Base-by-base conservation (phyloP, 64 coral and sea anemone species). In the Pocillopora verrucosa region DNA sequence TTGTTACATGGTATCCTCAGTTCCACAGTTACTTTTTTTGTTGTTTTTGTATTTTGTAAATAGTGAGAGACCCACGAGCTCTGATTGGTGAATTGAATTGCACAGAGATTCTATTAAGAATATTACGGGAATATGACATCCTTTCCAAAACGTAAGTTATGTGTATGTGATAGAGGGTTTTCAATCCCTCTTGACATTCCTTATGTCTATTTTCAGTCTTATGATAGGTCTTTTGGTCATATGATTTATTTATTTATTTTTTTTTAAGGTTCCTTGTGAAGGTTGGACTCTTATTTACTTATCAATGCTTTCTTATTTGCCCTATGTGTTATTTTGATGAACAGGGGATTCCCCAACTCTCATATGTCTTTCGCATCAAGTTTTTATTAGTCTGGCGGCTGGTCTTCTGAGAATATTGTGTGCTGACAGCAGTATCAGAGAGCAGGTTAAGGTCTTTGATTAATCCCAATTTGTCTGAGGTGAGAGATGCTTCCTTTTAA, bases 371-470 rank as follows among this genome's bases (percentile, higher is more conserved):
- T 37, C 16, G 12, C 16, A 26, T 30, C 19, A 37, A 37, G 5
- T 4, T 3, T 86, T 76, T n/a, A 24, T 90, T 22, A 99, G 97
- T 63, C 61, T 95, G 63, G 94, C 97, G 13, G 97, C 94, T 86
- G 93, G 82, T 56, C 90, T 99, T 75, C 80, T 99, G 13, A 93
- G 93, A 75, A 95, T 88, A 78, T 69, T 99, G 68, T 99, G 97
- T 83, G 87, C 97, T 22, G 97, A 99, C 38, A 84, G 94, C 61
- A 93, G 65, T 60, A 99, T 95, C 51, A 93, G 97, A 74, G 97
- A 99, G 63, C 97, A 99, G 60, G 88, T 99, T 34, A 99, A 99
- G 73, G 84, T 99, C 62, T 99, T 90, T 89, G 97, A 99, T 88
- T 94, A 2, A 99, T 99, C 69, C 97, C 93, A 65, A 93, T 99